Evolutionary conservation across 2,797 vertebrate genomes (phyloP).

Genomic region (Antennarius maculatus): DNA sequence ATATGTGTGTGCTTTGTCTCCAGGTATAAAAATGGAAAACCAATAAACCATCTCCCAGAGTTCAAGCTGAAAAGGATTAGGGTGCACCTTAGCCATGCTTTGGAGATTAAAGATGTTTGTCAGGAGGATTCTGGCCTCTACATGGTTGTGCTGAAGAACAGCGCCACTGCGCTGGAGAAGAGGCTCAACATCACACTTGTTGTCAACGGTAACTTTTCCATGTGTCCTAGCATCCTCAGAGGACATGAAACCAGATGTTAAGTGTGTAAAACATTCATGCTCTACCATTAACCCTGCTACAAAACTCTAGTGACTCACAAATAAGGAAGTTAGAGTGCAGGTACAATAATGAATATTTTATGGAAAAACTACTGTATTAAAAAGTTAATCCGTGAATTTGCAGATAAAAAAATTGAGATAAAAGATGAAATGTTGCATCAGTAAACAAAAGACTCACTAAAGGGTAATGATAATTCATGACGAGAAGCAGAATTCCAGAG

Average conservation of each 20-base stretch:
- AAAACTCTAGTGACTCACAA: neutral
- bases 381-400: no score
- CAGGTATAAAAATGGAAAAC: constrained; percentile 93
- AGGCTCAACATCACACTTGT: constrained; percentile 82
- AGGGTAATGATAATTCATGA: no score
- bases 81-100: constrained; percentile 83
- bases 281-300: neutral
- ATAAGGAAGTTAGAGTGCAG: neutral
- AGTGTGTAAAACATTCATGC: neutral
- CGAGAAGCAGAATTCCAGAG: no score
- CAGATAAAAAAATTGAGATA: no score
- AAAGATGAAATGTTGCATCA: no score
- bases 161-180: constrained; percentile 81
- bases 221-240: neutral
- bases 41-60: constrained; percentile 81
- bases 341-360: neutral
- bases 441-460: no score
- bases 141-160: constrained; percentile 86
- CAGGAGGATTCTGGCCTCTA: constrained; percentile 89
- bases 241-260: constrained; percentile 9
- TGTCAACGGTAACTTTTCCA: constrained; percentile 69
- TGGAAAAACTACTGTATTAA: no score
- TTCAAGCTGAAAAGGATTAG: constrained; percentile 81
- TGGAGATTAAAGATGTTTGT: constrained; percentile 92
- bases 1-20: constrained; percentile 22